These are phyloP conservation scores for Anseranas semipalmata DNA, from an alignment of 2,113 vertebrate species.

Conservation along the genomic window DNA sequence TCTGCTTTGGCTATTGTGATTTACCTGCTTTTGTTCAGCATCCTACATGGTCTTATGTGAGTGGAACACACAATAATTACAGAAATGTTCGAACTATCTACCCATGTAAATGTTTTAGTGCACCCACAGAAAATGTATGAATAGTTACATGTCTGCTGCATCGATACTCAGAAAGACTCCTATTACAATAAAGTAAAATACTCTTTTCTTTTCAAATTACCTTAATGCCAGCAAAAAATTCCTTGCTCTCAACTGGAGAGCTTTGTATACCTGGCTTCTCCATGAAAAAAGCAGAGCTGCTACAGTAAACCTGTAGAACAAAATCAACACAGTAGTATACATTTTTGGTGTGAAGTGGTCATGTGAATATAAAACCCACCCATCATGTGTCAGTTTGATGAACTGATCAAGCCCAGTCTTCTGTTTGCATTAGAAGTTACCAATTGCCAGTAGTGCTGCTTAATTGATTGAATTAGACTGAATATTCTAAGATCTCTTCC, in stretches of 20 bases:
- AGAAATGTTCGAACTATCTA: neutral
- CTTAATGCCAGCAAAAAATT: slow-evolving; percentile 90
- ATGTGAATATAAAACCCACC: neutral
- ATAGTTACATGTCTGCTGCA: neutral
- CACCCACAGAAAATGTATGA: neutral
- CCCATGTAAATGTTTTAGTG: neutral
- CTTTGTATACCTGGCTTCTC: slow-evolving; percentile 81
- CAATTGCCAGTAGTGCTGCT: neutral
- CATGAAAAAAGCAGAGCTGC: slow-evolving; percentile 84
- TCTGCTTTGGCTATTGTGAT: neutral
- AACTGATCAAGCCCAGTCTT: neutral
- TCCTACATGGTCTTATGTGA: neutral
- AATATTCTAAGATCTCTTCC: neutral
- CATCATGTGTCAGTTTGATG: neutral
- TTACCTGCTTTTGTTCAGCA: neutral
- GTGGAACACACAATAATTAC: neutral
- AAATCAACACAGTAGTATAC: neutral
- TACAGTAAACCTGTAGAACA: slow-evolving; percentile 84
- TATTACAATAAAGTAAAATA: neutral
- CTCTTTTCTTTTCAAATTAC: slow-evolving; percentile 65
- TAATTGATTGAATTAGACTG: fast-evolving
- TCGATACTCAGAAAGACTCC: neutral
- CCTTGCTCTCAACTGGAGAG: slow-evolving; percentile 79
- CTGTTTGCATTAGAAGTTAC: neutral
- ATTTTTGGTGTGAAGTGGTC: neutral